Evolutionary conservation across 2,797 vertebrate genomes (phyloP).

Genomic region (Anolis apletophallus): DNA sequence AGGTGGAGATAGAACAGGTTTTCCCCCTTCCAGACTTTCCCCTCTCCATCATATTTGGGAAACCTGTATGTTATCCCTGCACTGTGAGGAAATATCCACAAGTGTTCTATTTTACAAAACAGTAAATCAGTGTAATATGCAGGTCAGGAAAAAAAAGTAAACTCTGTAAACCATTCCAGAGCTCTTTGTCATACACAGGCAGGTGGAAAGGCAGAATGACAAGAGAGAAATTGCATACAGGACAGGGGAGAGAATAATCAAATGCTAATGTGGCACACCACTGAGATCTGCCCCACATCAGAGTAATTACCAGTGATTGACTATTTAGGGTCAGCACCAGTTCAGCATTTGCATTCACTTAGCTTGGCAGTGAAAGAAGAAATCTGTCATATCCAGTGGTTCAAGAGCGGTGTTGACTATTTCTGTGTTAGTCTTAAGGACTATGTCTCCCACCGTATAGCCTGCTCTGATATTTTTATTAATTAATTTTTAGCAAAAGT

Average conservation of each 20-base stretch:
- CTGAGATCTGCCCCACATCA: conserved; percentile 31
- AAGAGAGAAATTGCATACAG: neutral
- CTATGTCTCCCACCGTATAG: neutral
- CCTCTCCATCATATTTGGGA: neutral
- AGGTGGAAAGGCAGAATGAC: conserved; percentile 19
- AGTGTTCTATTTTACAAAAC: neutral
- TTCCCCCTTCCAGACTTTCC: neutral
- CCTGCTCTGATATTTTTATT: neutral
- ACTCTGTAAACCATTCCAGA: neutral
- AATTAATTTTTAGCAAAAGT: neutral
- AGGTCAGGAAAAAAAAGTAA: neutral
- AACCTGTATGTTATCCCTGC: neutral
- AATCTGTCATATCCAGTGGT: neutral
- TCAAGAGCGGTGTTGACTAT: neutral
- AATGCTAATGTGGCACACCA: conserved; percentile 13
- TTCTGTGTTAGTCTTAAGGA: neutral
- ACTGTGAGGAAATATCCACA: neutral
- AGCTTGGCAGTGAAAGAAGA: neutral
- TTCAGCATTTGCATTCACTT: neutral
- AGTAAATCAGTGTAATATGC: neutral
- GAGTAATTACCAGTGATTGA: conserved; percentile 6
- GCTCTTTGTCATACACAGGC: neutral
- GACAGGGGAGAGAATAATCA: neutral
- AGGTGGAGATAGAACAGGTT: neutral
- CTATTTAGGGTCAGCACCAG: conserved; percentile 6